A percentile compares a stretch with the other conserved stretches of the same genome.
These are phyloP conservation scores for Stomatorhinus walkeri DNA, from an alignment of 2,797 vertebrate species.

Conservation along the genomic window DNA sequence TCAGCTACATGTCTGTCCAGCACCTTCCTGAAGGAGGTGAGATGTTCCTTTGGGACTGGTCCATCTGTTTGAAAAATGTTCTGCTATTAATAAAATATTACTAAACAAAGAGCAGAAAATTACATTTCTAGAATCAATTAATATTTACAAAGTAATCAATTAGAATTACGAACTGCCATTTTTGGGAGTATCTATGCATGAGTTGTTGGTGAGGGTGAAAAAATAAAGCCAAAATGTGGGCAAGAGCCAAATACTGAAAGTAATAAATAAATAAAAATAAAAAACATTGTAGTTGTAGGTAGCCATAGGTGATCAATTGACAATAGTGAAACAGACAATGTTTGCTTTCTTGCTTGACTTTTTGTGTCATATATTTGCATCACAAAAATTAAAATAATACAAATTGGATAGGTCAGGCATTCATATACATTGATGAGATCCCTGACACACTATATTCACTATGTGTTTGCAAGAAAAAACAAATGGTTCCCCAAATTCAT, in stretches of 20 bases:
- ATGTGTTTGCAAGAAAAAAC: neutral
- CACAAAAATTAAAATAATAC: neutral
- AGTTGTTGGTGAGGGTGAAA: neutral
- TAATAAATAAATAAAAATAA: neutral
- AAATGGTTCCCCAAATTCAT: neutral
- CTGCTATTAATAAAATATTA: neutral
- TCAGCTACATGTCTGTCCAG: neutral
- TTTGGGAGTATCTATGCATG: neutral
- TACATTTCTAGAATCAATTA: neutral
- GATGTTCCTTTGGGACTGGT: neutral
- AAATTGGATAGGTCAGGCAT: neutral
- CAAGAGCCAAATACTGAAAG: neutral
- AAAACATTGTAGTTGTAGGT: neutral
- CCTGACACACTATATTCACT: neutral
- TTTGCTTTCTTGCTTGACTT: neutral
- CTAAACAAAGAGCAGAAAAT: neutral
- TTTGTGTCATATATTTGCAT: neutral
- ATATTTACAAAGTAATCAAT: neutral
- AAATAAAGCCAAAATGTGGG: neutral
- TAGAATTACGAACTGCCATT: neutral
- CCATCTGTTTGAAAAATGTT: neutral
- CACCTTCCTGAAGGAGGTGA: neutral
- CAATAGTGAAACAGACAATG: neutral
- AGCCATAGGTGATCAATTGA: neutral
- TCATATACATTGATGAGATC: neutral